Evolutionary conservation across 2,888 invertebrate species (phyloP).

Genomic region (Lycophotia porphyrea): DNA sequence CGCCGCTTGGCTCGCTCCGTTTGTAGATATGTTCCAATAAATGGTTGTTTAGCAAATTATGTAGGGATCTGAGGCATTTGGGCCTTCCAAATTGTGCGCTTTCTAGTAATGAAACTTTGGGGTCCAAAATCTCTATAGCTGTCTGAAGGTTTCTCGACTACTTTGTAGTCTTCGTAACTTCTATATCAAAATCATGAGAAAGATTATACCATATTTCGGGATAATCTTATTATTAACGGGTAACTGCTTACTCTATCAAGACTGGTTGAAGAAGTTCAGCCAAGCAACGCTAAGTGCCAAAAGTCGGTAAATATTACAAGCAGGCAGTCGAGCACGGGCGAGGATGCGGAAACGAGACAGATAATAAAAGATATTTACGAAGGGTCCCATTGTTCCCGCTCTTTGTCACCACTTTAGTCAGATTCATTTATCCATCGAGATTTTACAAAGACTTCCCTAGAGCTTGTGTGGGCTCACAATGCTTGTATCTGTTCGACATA

Average conservation of each 20-base stretch:
- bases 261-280: constrained; percentile 42
- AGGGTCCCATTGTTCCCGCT: constrained; percentile 74
- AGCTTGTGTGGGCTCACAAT: constrained; percentile 58
- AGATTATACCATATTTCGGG: constrained; percentile 30
- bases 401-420: constrained; percentile 73
- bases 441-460: constrained; percentile 69
- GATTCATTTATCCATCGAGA: constrained; percentile 73
- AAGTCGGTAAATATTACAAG: constrained; percentile 68
- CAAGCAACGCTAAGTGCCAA: constrained; percentile 63
- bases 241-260: constrained; percentile 46
- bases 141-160: constrained; percentile 65
- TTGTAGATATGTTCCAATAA: constrained; percentile 68
- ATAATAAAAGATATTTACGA: constrained; percentile 80
- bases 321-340: constrained; percentile 53
- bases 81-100: constrained; percentile 63
- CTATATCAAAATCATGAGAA: constrained; percentile 15
- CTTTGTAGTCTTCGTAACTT: constrained; percentile 58
- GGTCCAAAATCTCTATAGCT: constrained; percentile 59
- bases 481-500: constrained; percentile 22
- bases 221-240: constrained; percentile 59
- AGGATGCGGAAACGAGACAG: constrained; percentile 70
- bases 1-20: constrained; percentile 67
- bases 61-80: constrained; percentile 55
- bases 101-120: constrained; percentile 69
- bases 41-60: constrained; percentile 66